Evolutionary conservation across 2,797 vertebrate genomes (phyloP).

Genomic region (Brotula barbata): DNA sequence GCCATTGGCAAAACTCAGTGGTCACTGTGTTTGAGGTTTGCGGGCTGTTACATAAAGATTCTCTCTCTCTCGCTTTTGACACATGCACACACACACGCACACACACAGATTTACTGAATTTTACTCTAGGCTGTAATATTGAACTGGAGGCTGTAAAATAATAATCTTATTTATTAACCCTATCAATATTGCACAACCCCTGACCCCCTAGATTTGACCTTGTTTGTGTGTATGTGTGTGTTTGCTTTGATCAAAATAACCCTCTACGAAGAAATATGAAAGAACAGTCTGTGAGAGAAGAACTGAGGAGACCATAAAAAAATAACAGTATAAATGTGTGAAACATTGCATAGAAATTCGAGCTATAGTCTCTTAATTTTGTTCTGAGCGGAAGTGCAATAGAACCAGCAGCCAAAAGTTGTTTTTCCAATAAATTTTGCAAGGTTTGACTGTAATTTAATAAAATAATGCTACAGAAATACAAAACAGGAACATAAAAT

Average conservation of each 20-base stretch:
- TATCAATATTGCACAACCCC: conserved; percentile 59
- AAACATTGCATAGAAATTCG: no score
- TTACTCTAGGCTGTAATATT: conserved; percentile 25
- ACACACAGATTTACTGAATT: conserved; percentile 1
- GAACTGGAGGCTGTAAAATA: conserved; percentile 46
- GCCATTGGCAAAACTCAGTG: neutral
- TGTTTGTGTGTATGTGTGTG: conserved; percentile 11
- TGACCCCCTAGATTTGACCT: conserved; percentile 40
- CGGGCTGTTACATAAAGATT: no score
- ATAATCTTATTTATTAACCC: conserved; percentile 59
- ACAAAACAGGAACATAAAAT: no score
- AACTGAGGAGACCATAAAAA: neutral
- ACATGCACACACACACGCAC: neutral
- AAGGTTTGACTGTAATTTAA: no score
- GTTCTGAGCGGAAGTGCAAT: no score
- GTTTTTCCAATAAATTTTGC: no score
- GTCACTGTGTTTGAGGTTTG: neutral
- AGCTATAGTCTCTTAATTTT: no score
- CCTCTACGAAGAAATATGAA: neutral
- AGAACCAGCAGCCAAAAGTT: no score
- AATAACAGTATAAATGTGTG: no score
- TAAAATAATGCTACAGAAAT: no score
- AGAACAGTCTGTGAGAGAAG: neutral
- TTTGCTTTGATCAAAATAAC: conserved; percentile 13
- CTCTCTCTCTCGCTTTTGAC: neutral